These are phyloP conservation scores for Mamestra brassicae DNA, from an alignment of 2,888 invertebrate genomes.

Conservation along the genomic window DNA sequence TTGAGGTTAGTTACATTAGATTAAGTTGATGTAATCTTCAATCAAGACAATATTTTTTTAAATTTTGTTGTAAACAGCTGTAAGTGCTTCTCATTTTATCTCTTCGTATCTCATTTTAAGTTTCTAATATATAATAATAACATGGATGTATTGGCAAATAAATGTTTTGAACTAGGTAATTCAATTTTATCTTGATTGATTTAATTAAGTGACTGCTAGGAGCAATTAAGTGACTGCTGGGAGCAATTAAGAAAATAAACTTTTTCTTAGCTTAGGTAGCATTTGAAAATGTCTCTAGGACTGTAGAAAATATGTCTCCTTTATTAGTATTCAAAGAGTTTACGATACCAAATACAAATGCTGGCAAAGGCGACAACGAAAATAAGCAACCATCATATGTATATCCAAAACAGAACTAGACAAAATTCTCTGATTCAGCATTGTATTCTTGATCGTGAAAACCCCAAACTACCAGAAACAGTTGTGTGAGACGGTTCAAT, in stretches of 20 bases:
- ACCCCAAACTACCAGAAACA: neutral
- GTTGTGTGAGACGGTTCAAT: constrained; percentile 10
- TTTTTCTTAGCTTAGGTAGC: neutral
- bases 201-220: neutral
- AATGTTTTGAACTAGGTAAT: constrained; percentile 13
- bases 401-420: neutral
- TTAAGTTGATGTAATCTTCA: neutral
- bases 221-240: neutral
- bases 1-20: neutral
- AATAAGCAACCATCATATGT: neutral
- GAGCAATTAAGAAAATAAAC: neutral
- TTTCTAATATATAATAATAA: neutral
- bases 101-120: constrained; percentile 32
- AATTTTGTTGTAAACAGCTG: neutral
- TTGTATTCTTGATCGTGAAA: neutral
- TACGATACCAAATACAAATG: neutral
- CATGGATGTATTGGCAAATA: neutral
- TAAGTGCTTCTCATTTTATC: neutral
- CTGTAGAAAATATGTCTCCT: neutral
- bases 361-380: neutral
- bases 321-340: neutral
- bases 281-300: neutral
- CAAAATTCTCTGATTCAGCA: neutral
- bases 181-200: constrained; percentile 4
- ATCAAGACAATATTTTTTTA: neutral